phyloP scores from a whole-genome alignment of 2,797 vertebrate species.

The Cossypha niveicapilla region DNA sequence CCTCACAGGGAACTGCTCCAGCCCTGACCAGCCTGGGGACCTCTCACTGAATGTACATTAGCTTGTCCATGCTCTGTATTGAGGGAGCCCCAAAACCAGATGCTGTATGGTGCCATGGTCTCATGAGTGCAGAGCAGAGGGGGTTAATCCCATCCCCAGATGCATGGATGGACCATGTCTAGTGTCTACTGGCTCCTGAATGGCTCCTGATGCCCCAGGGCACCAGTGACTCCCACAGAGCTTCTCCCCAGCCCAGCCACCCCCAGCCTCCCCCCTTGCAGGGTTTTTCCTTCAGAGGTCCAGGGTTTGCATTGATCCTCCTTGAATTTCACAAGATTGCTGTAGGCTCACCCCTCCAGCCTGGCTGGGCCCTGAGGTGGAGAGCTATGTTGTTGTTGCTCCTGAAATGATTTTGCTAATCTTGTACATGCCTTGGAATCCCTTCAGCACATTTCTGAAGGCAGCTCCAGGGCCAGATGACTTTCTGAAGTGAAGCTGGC shows the following conservation, averaged over 20 bases:
- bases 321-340: neutral
- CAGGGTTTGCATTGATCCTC: neutral
- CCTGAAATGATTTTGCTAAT: conserved; percentile 23
- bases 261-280: neutral
- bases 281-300: neutral
- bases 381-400: neutral
- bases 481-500: conserved; percentile 41
- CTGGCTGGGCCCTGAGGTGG: neutral
- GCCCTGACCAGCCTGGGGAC: fast-evolving
- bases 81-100: neutral
- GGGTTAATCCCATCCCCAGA: neutral
- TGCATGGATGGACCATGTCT: neutral
- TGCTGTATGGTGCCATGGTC: fast-evolving
- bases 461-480: conserved; percentile 4
- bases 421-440: conserved; percentile 35
- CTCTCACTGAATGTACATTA: fast-evolving
- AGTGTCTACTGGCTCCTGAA: neutral
- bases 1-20: neutral
- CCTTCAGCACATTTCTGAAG: conserved; percentile 30
- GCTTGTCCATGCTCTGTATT: neutral
- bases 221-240: fast-evolving
- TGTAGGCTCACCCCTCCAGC: neutral
- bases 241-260: fast-evolving
- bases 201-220: neutral
- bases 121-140: neutral